These are phyloP conservation scores for Chamaea fasciata DNA, from an alignment of 2,113 vertebrate genomes.

Conservation along the genomic window DNA sequence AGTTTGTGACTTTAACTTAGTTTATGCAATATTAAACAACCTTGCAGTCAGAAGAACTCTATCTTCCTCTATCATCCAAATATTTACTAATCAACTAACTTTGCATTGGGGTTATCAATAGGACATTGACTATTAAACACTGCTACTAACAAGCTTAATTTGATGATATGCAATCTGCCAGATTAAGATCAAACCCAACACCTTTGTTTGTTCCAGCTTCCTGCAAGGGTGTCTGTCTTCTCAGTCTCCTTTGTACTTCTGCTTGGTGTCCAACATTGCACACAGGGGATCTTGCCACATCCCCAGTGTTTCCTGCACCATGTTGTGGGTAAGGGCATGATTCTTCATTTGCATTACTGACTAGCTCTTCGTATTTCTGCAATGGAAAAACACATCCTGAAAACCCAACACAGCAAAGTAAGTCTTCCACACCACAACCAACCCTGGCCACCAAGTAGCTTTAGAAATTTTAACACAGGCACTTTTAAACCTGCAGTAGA, in stretches of 20 bases:
- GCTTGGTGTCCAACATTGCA: background rate
- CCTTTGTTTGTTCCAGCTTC: slow-evolving; percentile 40
- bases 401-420: background rate
- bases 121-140: background rate
- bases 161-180: background rate
- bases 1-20: background rate
- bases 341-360: background rate
- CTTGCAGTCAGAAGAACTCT: background rate
- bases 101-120: background rate
- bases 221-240: background rate
- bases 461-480: background rate
- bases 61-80: background rate
- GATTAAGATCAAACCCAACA: background rate
- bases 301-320: slow-evolving; percentile 5
- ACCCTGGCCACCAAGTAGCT: background rate
- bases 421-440: background rate
- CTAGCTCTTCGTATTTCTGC: slow-evolving; percentile 29
- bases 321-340: background rate
- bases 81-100: background rate
- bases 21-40: background rate
- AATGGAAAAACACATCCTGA: background rate
- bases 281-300: background rate
- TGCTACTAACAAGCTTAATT: background rate
- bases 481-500: background rate
- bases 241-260: background rate